phyloP scores from a whole-genome alignment of 2,113 vertebrate genomes.

The Gallinago media region DNA sequence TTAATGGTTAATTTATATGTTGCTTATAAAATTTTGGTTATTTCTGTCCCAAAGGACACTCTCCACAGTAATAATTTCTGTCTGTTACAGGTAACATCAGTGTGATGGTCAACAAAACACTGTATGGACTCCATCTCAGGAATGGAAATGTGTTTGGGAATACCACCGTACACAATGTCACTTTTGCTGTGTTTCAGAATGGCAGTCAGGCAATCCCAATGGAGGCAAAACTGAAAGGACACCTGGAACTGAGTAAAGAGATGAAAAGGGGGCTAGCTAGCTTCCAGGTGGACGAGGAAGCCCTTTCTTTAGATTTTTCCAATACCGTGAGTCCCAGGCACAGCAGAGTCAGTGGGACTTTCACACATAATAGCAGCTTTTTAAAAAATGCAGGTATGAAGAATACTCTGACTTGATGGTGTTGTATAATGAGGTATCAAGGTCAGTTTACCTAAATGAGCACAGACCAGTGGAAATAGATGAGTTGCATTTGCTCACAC shows the following conservation, averaged over 20 bases:
- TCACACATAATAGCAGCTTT: constrained; percentile 72
- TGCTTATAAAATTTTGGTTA: not conserved
- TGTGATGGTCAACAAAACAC: constrained; percentile 63
- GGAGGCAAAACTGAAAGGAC: constrained; percentile 40
- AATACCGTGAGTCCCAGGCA: not conserved
- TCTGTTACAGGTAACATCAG: constrained; percentile 78
- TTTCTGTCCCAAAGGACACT: not conserved
- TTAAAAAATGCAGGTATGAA: constrained; percentile 79
- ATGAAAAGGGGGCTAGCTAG: constrained; percentile 54
- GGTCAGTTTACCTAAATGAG: not conserved
- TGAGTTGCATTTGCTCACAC: not conserved
- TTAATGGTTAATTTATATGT: not conserved
- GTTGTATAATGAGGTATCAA: not conserved
- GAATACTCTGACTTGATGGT: not conserved
- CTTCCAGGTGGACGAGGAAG: constrained; percentile 55
- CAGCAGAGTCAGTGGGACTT: constrained; percentile 49
- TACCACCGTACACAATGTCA: not conserved
- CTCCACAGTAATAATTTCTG: not conserved
- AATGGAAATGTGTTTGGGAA: constrained; percentile 65
- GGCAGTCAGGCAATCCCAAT: constrained; percentile 17
- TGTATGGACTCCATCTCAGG: constrained; percentile 77
- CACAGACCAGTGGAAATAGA: not conserved
- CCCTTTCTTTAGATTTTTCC: constrained; percentile 74
- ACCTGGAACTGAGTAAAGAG: not conserved
- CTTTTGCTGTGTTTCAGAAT: constrained; percentile 55